Percentiles rank a stretch among this genome's conserved stretches.
phyloP scores from a whole-genome alignment of 1,140 invertebrate genomes.

The Drosophila repletoides region DNA sequence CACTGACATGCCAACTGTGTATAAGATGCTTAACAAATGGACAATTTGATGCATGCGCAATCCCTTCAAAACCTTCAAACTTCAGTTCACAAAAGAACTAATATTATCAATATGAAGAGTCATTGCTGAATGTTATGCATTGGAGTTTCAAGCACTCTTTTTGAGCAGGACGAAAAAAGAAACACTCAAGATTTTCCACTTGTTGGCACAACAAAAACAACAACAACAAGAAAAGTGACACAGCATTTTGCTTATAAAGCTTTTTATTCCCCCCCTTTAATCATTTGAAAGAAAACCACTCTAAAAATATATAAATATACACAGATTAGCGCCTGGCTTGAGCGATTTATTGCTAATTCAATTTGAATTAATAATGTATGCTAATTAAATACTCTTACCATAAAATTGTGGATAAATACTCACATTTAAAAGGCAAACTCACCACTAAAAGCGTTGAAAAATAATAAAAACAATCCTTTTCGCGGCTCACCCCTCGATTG shows the following conservation, averaged over 20 bases:
- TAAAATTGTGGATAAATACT: not conserved
- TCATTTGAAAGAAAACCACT: not conserved
- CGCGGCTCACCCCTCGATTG: too few species aligned
- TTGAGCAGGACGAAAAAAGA: not conserved
- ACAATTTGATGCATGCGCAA: conserved; percentile 37
- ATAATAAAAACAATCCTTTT: too few species aligned
- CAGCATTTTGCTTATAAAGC: too few species aligned
- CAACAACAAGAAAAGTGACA: not conserved
- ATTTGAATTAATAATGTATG: conserved; percentile 4
- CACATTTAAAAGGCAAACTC: not conserved
- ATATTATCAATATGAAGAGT: conserved; percentile 30
- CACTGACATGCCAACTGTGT: too few species aligned
- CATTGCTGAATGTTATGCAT: conserved; percentile 17
- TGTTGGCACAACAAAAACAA: not conserved
- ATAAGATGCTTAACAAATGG: conserved; percentile 39
- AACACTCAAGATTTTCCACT: conserved; percentile 7
- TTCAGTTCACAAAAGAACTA: conserved; percentile 27
- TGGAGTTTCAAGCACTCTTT: not conserved
- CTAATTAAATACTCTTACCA: conserved; percentile 1
- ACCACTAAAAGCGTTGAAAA: too few species aligned
- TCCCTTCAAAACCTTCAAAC: conserved; percentile 24
- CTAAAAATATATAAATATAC: not conserved
- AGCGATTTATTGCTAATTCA: conserved; percentile 4
- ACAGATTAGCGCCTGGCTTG: not conserved
- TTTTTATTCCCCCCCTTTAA: too few species aligned